These are phyloP conservation scores for Cyprinodon diabolis DNA, from an alignment of 2,797 vertebrate species.

Conservation along the genomic window DNA sequence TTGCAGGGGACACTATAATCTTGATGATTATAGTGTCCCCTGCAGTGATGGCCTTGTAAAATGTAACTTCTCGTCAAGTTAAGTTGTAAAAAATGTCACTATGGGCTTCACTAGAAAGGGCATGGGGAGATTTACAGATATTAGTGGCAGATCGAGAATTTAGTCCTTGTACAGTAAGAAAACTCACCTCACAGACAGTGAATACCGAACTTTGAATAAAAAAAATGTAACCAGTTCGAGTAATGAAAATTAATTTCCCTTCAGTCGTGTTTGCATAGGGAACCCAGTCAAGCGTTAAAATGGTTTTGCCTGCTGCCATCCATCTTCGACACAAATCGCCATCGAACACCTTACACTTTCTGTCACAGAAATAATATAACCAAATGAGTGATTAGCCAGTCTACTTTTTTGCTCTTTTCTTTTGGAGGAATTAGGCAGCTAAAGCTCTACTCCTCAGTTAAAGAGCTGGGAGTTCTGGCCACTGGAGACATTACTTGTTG, in stretches of 20 bases:
- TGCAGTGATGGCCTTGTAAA: not conserved
- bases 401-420: slow-evolving; percentile 21
- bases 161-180: not conserved
- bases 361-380: slow-evolving; percentile 56
- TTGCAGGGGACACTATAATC: too few relatives aligned
- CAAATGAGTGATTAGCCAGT: slow-evolving; percentile 59
- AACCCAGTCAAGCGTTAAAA: slow-evolving; percentile 21
- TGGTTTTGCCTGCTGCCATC: slow-evolving; percentile 41
- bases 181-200: slow-evolving; percentile 8
- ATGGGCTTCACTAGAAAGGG: not conserved
- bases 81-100: not conserved
- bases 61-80: not conserved
- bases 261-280: slow-evolving; percentile 18
- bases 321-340: slow-evolving; percentile 54
- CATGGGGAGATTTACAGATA: not conserved
- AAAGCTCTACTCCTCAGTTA: slow-evolving; percentile 21
- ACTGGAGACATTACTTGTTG: slow-evolving; percentile 59
- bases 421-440: slow-evolving; percentile 13
- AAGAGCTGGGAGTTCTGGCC: slow-evolving; percentile 28
- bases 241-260: slow-evolving; percentile 27
- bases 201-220: slow-evolving; percentile 15
- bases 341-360: slow-evolving; percentile 42
- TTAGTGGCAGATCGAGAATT: not conserved
- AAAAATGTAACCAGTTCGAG: slow-evolving; percentile 16
- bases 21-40: not conserved